Base-by-base conservation (phyloP, 2,888 invertebrate genomes). In the Tetragnatha montana region DNA sequence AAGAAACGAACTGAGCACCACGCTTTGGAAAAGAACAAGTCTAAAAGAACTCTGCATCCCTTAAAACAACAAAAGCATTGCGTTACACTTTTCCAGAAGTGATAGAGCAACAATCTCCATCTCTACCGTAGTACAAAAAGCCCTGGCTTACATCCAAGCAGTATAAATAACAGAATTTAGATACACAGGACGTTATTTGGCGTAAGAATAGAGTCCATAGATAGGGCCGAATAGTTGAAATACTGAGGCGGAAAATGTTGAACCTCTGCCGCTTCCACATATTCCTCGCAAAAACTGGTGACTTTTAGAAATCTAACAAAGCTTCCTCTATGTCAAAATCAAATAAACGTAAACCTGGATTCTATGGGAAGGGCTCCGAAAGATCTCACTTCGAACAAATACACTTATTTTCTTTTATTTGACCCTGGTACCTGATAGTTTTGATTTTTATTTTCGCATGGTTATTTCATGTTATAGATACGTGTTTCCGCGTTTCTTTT, bases 281-380 rank as follows among this genome's bases (percentile, higher is more conserved):
- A 78, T 60, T 82, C 60, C 51, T 74, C 51, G 71, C 81, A 50
- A 22, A 78, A 78, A 74, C 73, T 73, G 82, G 82, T 51, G 73
- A 82, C 60, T 82, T 82, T 82, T 51, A 8, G 51, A 60, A 82
- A 71, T 79, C 51, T 21, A 35, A 22, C 73, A 51, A 74, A 22
- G 74, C 51, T 73, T 19, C 51, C 60, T 51, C 22, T 74, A 60
- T 79, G 76, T 74, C 74, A 82, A 78, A 78, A 82, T 82, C 82
- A 82, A 82, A 82, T 82, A 82, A 82, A 74, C 82, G 82, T 82
- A 82, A 82, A 82, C 71, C 73, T 51, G 35, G 51, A 73, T 82
- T 68, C 21, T 78, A 22, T 22, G 60, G 51, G 51, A 21, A 60
- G 73, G 74, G 51, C 73, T n/a, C 60, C 73, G 17, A 74, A 22